A percentile compares a stretch with the other conserved stretches of the same genome.
These are phyloP conservation scores for Cabera pusaria DNA, from an alignment of 2,888 invertebrate species.

Conservation along the genomic window DNA sequence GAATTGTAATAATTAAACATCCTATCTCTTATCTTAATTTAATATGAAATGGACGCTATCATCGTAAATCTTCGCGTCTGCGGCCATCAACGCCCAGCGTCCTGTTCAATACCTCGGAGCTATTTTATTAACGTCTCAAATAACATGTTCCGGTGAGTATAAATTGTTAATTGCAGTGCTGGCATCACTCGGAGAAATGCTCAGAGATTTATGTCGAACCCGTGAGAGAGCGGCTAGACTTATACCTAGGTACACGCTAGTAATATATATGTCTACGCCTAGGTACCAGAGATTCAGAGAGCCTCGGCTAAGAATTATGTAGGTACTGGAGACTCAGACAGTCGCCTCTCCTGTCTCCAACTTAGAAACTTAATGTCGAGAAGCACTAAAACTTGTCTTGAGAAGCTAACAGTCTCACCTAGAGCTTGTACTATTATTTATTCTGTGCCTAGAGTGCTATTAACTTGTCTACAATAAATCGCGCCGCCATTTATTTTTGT, in stretches of 20 bases:
- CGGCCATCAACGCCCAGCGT: conserved; percentile 11
- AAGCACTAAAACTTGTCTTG: conserved; percentile 59
- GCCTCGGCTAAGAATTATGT: no score
- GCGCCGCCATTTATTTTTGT: no score
- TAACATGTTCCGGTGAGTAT: conserved; percentile 25
- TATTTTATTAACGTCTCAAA: conserved; percentile 25
- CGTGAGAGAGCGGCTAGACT: conserved; percentile 33
- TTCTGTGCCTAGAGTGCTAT: no score
- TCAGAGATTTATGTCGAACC: conserved; percentile 42
- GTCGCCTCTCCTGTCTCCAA: conserved; percentile 34
- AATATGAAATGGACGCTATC: conserved; percentile 4
- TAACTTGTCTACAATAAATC: no score
- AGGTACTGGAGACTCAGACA: conserved; percentile 30
- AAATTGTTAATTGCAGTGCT: conserved; percentile 27
- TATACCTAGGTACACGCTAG: no score
- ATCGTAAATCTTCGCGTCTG: conserved; percentile 10
- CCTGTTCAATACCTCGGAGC: conserved; percentile 15
- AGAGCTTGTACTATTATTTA: no score
- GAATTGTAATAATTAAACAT: no score
- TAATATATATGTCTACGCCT: no score
- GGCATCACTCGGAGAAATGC: conserved; percentile 34
- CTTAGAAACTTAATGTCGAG: conserved; percentile 63
- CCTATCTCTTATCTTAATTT: conserved; percentile 9
- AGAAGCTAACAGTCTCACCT: conserved; percentile 17
- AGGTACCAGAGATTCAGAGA: no score